Conservation (phyloP, 2,888 invertebrate species). For the Beris morrisii region DNA sequence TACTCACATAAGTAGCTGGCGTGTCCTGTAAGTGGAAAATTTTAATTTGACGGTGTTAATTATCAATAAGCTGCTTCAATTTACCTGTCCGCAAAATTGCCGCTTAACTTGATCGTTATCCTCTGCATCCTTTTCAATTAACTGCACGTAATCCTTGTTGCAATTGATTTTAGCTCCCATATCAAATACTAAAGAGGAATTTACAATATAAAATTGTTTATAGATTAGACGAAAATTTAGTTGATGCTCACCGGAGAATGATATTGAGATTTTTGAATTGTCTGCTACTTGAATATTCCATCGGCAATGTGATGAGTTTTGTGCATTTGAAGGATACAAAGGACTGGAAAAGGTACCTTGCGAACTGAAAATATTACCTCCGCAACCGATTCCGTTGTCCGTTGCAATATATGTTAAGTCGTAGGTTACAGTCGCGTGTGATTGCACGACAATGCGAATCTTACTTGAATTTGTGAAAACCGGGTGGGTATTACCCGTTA, state of each 20-base stretch:
- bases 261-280: conserved; percentile 52
- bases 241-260: conserved; percentile 1
- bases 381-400: conserved; percentile 63
- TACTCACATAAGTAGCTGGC: conserved; percentile 60
- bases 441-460: conserved; percentile 59
- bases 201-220: conserved; percentile 23
- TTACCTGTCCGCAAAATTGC: conserved; percentile 53
- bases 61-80: neutral
- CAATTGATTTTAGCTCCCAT: conserved; percentile 66
- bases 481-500: conserved; percentile 58
- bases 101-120: conserved; percentile 47
- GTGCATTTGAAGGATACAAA: conserved; percentile 62
- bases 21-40: conserved; percentile 52
- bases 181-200: conserved; percentile 59
- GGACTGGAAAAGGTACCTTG: conserved; percentile 66
- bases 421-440: conserved; percentile 43
- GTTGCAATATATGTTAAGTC: conserved; percentile 64
- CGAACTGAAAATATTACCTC: conserved; percentile 62
- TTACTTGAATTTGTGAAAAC: conserved; percentile 69
- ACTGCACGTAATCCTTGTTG: conserved; percentile 64
- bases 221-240: conserved; percentile 23
- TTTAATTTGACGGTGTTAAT: neutral
- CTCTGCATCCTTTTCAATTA: conserved; percentile 60
- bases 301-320: conserved; percentile 58
- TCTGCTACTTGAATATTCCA: conserved; percentile 63